These are phyloP conservation scores for Capreolus pygargus DNA, from an alignment of 2,113 vertebrate species.

Conservation along the genomic window DNA sequence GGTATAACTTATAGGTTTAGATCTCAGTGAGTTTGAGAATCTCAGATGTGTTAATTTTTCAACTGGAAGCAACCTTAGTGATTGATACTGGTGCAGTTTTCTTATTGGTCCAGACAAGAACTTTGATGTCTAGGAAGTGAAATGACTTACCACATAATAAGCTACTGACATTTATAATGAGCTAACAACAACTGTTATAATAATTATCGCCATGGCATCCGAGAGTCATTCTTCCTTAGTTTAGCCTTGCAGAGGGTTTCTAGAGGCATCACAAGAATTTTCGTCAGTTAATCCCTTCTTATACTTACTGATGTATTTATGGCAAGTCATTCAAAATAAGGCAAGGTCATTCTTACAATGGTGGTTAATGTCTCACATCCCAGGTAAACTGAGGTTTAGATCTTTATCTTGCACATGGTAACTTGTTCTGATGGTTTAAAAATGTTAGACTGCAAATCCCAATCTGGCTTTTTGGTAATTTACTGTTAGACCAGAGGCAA, in stretches of 20 bases:
- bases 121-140: neutral
- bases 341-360: neutral
- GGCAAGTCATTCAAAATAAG: neutral
- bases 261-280: neutral
- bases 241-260: neutral
- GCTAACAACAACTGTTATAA: neutral
- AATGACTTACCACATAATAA: neutral
- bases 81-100: neutral
- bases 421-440: neutral
- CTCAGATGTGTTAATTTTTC: neutral
- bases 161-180: neutral
- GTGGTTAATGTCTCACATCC: neutral
- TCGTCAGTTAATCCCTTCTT: neutral
- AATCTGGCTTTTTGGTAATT: neutral
- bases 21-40: neutral
- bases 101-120: neutral
- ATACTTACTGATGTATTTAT: neutral
- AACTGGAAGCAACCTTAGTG: neutral
- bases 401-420: neutral
- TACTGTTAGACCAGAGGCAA: neutral
- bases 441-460: neutral
- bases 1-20: neutral
- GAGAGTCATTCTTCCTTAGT: neutral
- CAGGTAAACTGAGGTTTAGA: neutral
- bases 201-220: neutral